These are phyloP conservation scores for Andrena trimmerana DNA, from an alignment of 2,888 invertebrate genomes.

Conservation along the genomic window DNA sequence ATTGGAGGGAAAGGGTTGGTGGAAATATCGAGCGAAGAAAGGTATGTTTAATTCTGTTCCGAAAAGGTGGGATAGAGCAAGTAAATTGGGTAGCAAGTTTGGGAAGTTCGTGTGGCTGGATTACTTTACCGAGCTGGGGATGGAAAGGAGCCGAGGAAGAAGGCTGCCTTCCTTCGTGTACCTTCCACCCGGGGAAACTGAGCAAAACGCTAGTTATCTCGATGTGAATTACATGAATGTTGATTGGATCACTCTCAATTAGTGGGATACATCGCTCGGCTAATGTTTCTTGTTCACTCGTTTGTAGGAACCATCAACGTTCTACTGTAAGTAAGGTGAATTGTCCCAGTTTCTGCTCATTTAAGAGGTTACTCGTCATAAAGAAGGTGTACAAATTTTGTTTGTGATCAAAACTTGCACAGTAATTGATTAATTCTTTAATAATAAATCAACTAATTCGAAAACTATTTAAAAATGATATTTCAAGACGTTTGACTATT, in stretches of 20 bases:
- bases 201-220: not conserved
- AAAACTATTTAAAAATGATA: no score
- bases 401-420: no score
- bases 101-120: not conserved
- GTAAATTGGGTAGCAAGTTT: not conserved
- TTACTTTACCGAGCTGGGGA: not conserved
- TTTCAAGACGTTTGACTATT: no score
- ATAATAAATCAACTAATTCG: no score
- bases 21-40: not conserved
- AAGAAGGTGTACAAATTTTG: no score
- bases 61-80: not conserved
- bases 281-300: no score
- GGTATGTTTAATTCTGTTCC: slow-evolving; percentile 4
- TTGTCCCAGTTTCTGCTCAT: no score
- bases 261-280: not conserved
- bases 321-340: no score
- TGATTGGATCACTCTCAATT: slow-evolving; percentile 1
- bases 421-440: no score
- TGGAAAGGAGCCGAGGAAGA: not conserved
- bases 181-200: not conserved
- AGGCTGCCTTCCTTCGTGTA: not conserved
- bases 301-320: no score
- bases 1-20: not conserved
- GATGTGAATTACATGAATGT: not conserved
- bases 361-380: no score